phyloP scores from a whole-genome alignment of 2,888 invertebrate species.

The Drosophila gaucha region DNA sequence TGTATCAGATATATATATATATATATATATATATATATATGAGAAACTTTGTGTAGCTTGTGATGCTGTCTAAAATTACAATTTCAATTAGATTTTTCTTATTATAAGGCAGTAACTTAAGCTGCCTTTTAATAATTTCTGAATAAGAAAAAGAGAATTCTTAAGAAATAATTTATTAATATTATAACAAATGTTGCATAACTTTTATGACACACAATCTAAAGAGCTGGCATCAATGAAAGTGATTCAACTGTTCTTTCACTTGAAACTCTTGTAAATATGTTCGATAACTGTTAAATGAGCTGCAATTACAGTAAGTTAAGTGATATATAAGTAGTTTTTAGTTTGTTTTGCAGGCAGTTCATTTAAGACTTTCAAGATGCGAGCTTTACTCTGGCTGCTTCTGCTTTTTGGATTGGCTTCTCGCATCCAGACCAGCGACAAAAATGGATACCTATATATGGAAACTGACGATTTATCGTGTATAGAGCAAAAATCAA shows the following conservation, averaged over 20 bases:
- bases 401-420: background rate
- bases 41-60: too few species aligned
- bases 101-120: background rate
- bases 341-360: background rate
- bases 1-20: background rate
- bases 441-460: background rate
- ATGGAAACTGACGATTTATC: background rate
- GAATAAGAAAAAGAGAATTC: background rate
- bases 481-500: background rate
- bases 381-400: constrained; percentile 9
- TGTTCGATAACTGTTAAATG: too few species aligned
- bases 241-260: background rate
- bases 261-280: too few species aligned
- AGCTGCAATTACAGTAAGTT: background rate
- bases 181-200: too few species aligned
- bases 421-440: background rate
- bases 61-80: background rate
- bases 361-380: background rate
- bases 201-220: background rate
- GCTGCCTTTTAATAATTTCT: background rate
- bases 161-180: too few species aligned
- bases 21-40: background rate
- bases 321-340: background rate
- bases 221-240: background rate
- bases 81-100: constrained; percentile 1